Evolutionary conservation across 35 echinoderm and acorn worm species (phyloP), one percentile per base, ranked within the genome.

Genomic region (Heliocidaris erythrogramma): DNA sequence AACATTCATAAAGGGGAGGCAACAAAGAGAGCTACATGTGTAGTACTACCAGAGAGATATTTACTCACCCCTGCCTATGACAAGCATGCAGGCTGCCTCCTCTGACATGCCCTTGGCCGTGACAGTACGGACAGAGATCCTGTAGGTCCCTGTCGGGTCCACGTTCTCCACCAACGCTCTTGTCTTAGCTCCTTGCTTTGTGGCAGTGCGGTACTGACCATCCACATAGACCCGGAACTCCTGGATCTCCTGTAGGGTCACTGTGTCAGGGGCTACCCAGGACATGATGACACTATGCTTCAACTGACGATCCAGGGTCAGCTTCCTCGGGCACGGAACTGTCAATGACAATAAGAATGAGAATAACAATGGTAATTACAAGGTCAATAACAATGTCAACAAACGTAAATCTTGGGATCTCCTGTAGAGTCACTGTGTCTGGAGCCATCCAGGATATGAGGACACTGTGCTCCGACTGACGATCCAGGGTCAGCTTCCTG

Each of bases 11-110:
- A n/a, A n/a, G n/a, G n/a, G n/a, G n/a, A n/a, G n/a, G n/a, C n/a
- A n/a, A n/a, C n/a, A n/a, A n/a, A n/a, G n/a, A n/a, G n/a, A n/a
- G n/a, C n/a, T n/a, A n/a, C n/a, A n/a, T n/a, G n/a, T n/a, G n/a
- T n/a, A n/a, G n/a, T n/a, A n/a, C n/a, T n/a, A n/a, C n/a, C n/a
- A n/a, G n/a, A n/a, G n/a, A n/a, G n/a, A n/a, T n/a, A n/a, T n/a
- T n/a, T n/a, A n/a, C 98, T 93, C 88, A 99, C 98, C 98, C 93
- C 95, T 96, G 48, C 98, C 98, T 85, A 99, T 97, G 86, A 97
- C 87, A 31, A 99, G 65, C 14, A 96, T 97, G 86, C 98, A 99
- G 13, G 97, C 97, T 30, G 97, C 96, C 65, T 99, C 98, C 69
- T 99, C 98, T 9, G 98, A 99, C 94, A 95, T 96, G 6, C 98